Base-by-base conservation (phyloP, 2,888 invertebrate species). In the Parnassius smintheus region DNA sequence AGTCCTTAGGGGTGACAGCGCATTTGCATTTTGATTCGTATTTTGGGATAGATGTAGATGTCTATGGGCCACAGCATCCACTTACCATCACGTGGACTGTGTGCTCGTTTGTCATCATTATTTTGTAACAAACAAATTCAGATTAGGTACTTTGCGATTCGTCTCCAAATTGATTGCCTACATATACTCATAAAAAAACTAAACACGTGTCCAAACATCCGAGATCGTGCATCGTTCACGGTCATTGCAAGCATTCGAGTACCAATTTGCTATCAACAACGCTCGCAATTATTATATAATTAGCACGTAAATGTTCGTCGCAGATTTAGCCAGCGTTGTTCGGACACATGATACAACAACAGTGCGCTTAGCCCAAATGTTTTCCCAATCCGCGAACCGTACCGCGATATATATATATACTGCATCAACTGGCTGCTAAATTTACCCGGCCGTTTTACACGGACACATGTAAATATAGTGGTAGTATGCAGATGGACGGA, bases 351-450 rank as follows among this genome's bases (percentile, higher is more conserved):
- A 71, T 73, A 72, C 69, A 65, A 62, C 65, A 49, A 13, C 49
- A 49, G 49, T 9, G 8, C 49, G 13, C 13, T 49, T 12, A 13
- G 11, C 46, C n/a, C 46, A 7, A 35, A 12, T 12, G n/a, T 46
- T 12, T 7, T 46, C 7, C 11, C 11, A n/a, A 46, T 46, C n/a
- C 46, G 18, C 49, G 49, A 13, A 13, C 7, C 13, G 13, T 13
- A 18, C 13, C n/a, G 49, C 49, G 13, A 2, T 49, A 49, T 11
- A 46, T 49, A 49, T 11, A 46, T 13, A 68, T 67, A 70, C 70
- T 71, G 74, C 75, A 78, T 79, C 80, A 75, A 81, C 79, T 75
- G 76, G 73, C 70, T 71, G 79, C 85, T 86, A 87, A 78, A 82
- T 78, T 82, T 85, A 86, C 73, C 72, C 72, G 68, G 65, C 66